Base-by-base conservation (phyloP, 2,113 vertebrate genomes). In the Chrysemys picta region DNA sequence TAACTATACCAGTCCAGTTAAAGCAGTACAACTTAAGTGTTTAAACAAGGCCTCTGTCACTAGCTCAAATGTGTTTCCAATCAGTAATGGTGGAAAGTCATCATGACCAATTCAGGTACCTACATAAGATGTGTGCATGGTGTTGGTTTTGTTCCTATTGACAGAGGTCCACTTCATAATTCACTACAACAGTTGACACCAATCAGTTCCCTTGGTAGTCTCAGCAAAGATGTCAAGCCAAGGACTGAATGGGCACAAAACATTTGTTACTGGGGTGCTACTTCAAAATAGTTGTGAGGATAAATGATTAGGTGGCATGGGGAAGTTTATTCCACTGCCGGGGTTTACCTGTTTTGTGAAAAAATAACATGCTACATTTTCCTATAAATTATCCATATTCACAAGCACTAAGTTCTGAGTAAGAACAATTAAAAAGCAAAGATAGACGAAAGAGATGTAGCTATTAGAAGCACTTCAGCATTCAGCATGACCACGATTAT, bases 71-170 rank as follows among this genome's bases (percentile, higher is more conserved):
- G 22, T 12, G 10, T n/a, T 38, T 75, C 69, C n/a, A 24, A 12
- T 24, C 38, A 42, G 35, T 25, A 94, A 53, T 16, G 57, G 94
- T 89, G 42, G 47, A 89, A 88, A 95, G 25, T 14, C 12, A 62
- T 25, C 45, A 49, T 0, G 0, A 22, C 1, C 4, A 75, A 3
- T 16, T 8, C 3, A 12, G 50, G 87, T 82, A 35, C 24, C 50
- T 65, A 50, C 7, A 76, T 42, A 59, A 4, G 29, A 52, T 31
- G 31, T 0, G 0, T 12, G 14, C 17, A 59, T 42, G 47, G 8
- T 4, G 0, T 10, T n/a, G 29, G 3, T 6, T 17, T 27, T 86
- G 81, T 31, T 57, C 57, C 84, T 62, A 53, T 9, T 0, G 2
- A 85, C n/a, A 90, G n/a, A 8, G 75, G 83, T 1, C 85, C 38